Conservation (phyloP, 2,888 invertebrate genomes). For the Aphidius colemani region DNA sequence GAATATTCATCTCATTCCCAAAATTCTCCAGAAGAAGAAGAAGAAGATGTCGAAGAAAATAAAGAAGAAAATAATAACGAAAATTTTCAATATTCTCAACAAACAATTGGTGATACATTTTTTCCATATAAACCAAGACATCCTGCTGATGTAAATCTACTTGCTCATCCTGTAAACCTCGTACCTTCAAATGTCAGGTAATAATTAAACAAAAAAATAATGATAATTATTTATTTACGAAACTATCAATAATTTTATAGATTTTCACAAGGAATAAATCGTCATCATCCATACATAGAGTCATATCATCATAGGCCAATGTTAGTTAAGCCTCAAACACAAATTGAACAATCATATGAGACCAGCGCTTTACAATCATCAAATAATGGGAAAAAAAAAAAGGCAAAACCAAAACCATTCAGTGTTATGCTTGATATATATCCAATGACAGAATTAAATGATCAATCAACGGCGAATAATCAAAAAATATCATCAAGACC, state of each 20-base stretch:
- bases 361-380: constrained; percentile 33
- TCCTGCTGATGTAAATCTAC: constrained; percentile 74
- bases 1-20: constrained; percentile 40
- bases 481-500: constrained; percentile 32
- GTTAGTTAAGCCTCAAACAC: constrained; percentile 32
- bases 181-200: constrained; percentile 49
- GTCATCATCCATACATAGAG: constrained; percentile 49
- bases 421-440: constrained; percentile 71
- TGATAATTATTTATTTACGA: background rate
- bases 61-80: constrained; percentile 49
- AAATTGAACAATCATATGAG: constrained; percentile 41
- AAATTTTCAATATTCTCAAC: background rate
- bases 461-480: constrained; percentile 42
- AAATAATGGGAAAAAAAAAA: constrained; percentile 42
- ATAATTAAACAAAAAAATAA: constrained; percentile 24
- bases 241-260: constrained; percentile 34
- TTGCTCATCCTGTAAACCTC: constrained; percentile 62
- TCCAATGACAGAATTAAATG: constrained; percentile 62
- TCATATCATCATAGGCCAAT: constrained; percentile 44
- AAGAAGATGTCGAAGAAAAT: constrained; percentile 38
- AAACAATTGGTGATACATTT: constrained; percentile 64
- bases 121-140: constrained; percentile 74
- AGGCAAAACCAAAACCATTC: constrained; percentile 65
- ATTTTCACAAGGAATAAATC: constrained; percentile 52
- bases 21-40: constrained; percentile 33